Evolutionary conservation across 92 coral and sea anemone genomes (phyloP), one percentile per base, ranked within the genome.

Genomic region (Porites lobata): DNA sequence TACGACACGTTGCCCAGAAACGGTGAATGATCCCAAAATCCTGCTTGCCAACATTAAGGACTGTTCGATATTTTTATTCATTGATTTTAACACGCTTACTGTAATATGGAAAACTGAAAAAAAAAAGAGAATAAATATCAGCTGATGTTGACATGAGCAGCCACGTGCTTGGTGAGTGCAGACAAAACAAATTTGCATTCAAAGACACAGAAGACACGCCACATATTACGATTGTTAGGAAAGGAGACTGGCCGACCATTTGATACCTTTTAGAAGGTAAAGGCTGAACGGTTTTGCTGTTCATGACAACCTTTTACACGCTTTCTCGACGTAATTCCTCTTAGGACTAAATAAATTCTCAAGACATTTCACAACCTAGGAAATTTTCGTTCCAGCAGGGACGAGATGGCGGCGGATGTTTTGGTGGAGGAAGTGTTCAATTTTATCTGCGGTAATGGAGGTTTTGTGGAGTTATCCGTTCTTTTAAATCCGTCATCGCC

Each of bases 401-500:
- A 14, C 61, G 12, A 54, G 20, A 76, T 76, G 81, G 50, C 64
- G 66, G n/a, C 26, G 1, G 75, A 79, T 79, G 12, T 26, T 63
- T 14, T 79, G 29, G 73, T 9, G 2, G 59, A 69, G 50, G 77
- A 89, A 18, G 84, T 89, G 22, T 89, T 89, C 54, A 89, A 89
- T 59, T 89, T 43, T 77, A 51, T 89, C 47, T 65, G 80, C 70
- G 68, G 64, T 19, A 67, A 50, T 20, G 88, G 92, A 1, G 88
- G 92, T 7, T 83, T 65, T 57, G 26, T 76, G 18, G 20, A 57
- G 26, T 47, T 89, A 17, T 19, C 38, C 3, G 76, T 29, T 8
- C 88, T 89, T 76, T 74, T n/a, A 10, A 50, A 76, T 7, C 72
- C 20, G 8, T 83, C 92, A 0, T 89, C 92, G 12, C 92, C 92